Base-by-base conservation (phyloP, 2,113 vertebrate genomes). In the Pomatostomus ruficeps region DNA sequence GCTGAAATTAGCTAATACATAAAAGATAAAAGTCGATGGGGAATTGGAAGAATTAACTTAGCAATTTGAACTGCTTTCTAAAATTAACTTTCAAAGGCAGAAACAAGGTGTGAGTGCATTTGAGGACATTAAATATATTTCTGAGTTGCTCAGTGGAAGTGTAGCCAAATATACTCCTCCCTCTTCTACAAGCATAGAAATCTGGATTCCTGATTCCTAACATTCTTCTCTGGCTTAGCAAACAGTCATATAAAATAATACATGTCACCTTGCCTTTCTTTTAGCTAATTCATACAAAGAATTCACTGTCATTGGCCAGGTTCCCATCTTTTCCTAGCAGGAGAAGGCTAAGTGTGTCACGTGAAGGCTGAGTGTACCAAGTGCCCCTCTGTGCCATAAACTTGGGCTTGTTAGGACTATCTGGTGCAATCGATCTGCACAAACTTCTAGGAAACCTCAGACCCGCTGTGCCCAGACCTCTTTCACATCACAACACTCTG, bases 31-130 rank as follows among this genome's bases (percentile, higher is more conserved):
- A 84, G 16, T 31, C 59, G 0, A 6, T 10, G 4, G 91, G 70
- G 82, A 77, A 54, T 77, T 93, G 3, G 45, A 35, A 38, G 36
- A 66, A 85, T 51, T 72, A 85, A 78, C 2, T 88, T 65, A 23
- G 81, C n/a, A 74, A 59, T 84, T 20, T 90, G 67, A 85, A 80
- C 75, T 80, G 38, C 81, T 85, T 96, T 88, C 67, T 62, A 59
- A 90, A 85, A 48, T 73, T 35, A 81, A 35, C n/a, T 57, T 90
- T 70, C 70, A 38, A 94, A 81, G n/a, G 66, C 48, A 83, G 59
- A 78, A 52, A 20, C 31, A 61, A 80, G n/a, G 26, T 77, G 63
- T 52, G 38, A 10, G 3, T 81, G 67, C 26, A 21, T 85, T 68
- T 83, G 70, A 62, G 63, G 74, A 83, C 42, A 25, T 36, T 9